Evolutionary conservation across 2,888 invertebrate genomes (phyloP).

Genomic region (Ditylenchus weischeri): DNA sequence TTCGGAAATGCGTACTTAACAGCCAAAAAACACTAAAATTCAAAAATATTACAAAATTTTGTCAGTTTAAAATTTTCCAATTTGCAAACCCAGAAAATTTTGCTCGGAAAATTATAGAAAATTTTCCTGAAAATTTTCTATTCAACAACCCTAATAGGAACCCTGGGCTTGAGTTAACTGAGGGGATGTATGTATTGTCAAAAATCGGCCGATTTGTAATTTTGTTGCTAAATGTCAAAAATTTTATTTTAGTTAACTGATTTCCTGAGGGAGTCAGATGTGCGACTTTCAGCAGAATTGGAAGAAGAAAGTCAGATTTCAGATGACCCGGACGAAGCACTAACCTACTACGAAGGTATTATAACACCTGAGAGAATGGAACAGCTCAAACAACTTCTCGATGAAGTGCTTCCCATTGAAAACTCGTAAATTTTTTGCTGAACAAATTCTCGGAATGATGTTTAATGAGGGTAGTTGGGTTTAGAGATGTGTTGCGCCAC

Average conservation of each 20-base stretch:
- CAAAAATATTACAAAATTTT: no score
- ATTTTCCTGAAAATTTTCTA: no score
- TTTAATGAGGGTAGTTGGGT: constrained; percentile 1
- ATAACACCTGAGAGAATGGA: constrained; percentile 7
- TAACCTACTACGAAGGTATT: constrained; percentile 20
- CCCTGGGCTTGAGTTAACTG: no score
- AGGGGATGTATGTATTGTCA: no score
- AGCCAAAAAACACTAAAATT: no score
- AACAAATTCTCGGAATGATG: neutral
- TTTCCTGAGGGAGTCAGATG: constrained; percentile 23
- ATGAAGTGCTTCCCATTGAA: constrained; percentile 14
- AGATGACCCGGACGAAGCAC: constrained; percentile 16
- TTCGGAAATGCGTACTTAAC: no score
- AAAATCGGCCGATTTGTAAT: no score
- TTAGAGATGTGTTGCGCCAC: constrained; percentile 21
- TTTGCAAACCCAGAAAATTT: no score
- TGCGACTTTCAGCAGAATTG: constrained; percentile 12
- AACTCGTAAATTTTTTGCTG: constrained; percentile 5
- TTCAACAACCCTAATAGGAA: no score
- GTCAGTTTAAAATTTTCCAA: no score
- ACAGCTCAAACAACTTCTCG: constrained; percentile 5
- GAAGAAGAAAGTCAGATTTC: constrained; percentile 14
- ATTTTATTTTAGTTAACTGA: constrained; percentile 12
- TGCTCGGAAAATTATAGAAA: no score
- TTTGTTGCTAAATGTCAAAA: neutral